Conservation (phyloP, 2,888 invertebrate species). For the Tillus elongatus region DNA sequence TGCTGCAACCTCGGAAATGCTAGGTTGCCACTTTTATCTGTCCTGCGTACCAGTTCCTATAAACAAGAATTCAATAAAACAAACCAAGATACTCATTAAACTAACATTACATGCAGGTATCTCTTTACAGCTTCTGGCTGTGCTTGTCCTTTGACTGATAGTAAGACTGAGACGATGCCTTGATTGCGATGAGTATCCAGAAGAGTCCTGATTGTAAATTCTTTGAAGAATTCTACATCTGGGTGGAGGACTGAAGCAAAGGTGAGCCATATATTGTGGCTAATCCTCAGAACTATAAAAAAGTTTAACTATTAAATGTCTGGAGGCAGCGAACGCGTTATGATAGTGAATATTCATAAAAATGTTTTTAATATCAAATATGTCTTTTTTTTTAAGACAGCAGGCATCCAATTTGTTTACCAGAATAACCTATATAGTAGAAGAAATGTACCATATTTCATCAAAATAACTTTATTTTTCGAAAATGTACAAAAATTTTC, state of each 20-base stretch:
- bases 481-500: too few relatives aligned
- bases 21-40: slow-evolving; percentile 50
- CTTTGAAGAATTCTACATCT: slow-evolving; percentile 37
- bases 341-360: too few relatives aligned
- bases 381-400: too few relatives aligned
- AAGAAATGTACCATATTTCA: too few relatives aligned
- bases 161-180: slow-evolving; percentile 61
- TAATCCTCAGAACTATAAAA: slow-evolving; percentile 31
- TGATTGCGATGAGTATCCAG: slow-evolving; percentile 66
- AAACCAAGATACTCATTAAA: neutral
- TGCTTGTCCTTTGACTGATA: slow-evolving; percentile 50
- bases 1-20: slow-evolving; percentile 60
- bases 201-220: slow-evolving; percentile 49
- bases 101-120: slow-evolving; percentile 33
- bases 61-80: slow-evolving; percentile 10
- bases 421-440: too few relatives aligned
- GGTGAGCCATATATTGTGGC: slow-evolving; percentile 32
- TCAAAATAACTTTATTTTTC: too few relatives aligned
- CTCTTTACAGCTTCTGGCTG: slow-evolving; percentile 35
- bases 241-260: slow-evolving; percentile 33
- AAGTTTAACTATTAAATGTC: too few relatives aligned
- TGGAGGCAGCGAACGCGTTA: too few relatives aligned
- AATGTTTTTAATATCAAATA: too few relatives aligned
- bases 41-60: slow-evolving; percentile 48
- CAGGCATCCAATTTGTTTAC: too few relatives aligned